These are phyloP conservation scores for Xenentodon cancila DNA, from an alignment of 2,797 vertebrate genomes.

Conservation along the genomic window DNA sequence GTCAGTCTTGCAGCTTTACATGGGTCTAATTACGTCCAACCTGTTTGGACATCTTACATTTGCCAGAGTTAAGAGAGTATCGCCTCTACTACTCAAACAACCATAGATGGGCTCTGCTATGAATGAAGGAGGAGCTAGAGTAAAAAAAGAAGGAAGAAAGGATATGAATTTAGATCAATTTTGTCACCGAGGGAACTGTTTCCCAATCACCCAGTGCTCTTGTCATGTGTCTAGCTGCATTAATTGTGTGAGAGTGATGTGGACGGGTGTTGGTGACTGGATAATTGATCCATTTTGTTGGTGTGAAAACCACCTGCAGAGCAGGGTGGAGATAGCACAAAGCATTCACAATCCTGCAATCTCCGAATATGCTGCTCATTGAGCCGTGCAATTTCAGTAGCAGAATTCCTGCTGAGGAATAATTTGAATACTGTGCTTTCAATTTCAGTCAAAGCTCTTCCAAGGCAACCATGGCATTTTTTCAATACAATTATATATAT, in stretches of 20 bases:
- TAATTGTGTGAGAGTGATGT: slow-evolving; percentile 64
- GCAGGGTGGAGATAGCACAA: slow-evolving; percentile 60
- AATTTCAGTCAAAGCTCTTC: slow-evolving; percentile 51
- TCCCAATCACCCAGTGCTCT: slow-evolving; percentile 44
- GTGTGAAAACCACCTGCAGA: slow-evolving; percentile 65
- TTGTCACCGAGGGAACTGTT: slow-evolving; percentile 42
- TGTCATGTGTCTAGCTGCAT: slow-evolving; percentile 52
- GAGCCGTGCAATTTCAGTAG: slow-evolving; percentile 51
- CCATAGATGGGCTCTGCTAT: slow-evolving; percentile 30
- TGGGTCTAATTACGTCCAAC: slow-evolving; percentile 47
- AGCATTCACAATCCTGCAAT: slow-evolving; percentile 59
- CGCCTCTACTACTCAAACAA: slow-evolving; percentile 4
- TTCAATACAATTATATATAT: too few relatives aligned
- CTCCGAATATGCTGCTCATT: slow-evolving; percentile 30
- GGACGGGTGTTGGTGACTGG: slow-evolving; percentile 58
- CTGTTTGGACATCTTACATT: slow-evolving; percentile 31
- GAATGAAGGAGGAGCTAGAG: slow-evolving; percentile 11
- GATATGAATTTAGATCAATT: slow-evolving; percentile 45
- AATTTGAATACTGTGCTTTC: slow-evolving; percentile 62
- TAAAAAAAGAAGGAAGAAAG: slow-evolving; percentile 7
- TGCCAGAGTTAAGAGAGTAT: slow-evolving; percentile 30
- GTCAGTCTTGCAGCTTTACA: slow-evolving; percentile 34
- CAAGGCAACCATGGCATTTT: slow-evolving; percentile 6
- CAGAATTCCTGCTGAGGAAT: slow-evolving; percentile 59
- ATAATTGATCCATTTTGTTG: slow-evolving; percentile 75